Base-by-base conservation (phyloP, 2,113 vertebrate species). In the Triplophysa tibetana region DNA sequence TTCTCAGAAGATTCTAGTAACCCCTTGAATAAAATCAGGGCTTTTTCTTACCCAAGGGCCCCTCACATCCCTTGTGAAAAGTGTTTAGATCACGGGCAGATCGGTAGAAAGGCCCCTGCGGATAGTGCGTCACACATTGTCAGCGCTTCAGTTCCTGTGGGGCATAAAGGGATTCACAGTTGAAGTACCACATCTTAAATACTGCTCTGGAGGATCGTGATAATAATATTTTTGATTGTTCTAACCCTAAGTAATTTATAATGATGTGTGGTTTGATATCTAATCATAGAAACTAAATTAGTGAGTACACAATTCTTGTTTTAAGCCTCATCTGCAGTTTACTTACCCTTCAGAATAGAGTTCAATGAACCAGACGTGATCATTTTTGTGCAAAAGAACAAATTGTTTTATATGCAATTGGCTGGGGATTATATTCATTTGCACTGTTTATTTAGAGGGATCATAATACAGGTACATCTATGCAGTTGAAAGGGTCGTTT, bases 401-500 rank as follows among this genome's bases (percentile, higher is more conserved):
- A 52, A 14, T 16, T 17, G 16, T 52, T 52, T 52, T 52, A 52
- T 16, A 16, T 17, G 50, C 16, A 52, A 16, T 17, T 52, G 16
- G 16, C 50, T 16, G 50, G 5, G 12, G 13, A 52, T 14, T 17
- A 52, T 17, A 38, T 38, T 6, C 5, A 38, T 0, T 38, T 38
- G 33, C 33, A 38, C 33, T 52, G 50, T 16, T 5, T 7, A 16
- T 10, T 58, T 24, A 50, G 67, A 8, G 8, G 26, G 9, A 61
- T 43, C 54, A 74, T 70, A 19, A 60, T 73, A 29, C 56, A 74
- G 54, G 43, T 29, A 62, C 29, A 61, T 60, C 54, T 43, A 54
- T 56, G 60, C 74, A 81, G 80, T 84, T 86, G 82, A 89, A 90
- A 89, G 89, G 78, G 82, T 85, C 79, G 75, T 84, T 85, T 84